These are phyloP conservation scores for Chymomyza amoena DNA, from an alignment of 2,888 invertebrate genomes.

Conservation along the genomic window DNA sequence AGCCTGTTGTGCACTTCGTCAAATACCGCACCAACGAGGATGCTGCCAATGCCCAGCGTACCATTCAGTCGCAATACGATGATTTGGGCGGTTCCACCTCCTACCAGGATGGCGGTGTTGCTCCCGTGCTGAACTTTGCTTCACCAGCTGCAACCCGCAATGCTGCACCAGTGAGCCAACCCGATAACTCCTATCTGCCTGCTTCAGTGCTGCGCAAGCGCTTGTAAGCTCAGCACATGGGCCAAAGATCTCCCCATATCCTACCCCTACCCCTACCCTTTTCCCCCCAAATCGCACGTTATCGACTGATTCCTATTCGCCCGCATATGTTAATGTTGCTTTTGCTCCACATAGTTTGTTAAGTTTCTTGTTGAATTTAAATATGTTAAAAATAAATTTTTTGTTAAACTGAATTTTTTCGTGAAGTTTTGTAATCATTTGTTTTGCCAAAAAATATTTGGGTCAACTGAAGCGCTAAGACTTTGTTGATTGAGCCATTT, in stretches of 20 bases:
- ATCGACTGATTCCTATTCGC: background rate
- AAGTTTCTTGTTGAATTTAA: background rate
- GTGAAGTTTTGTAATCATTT: constrained; percentile 30
- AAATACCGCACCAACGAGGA: constrained; percentile 76
- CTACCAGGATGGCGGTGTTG: constrained; percentile 67
- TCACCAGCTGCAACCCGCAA: constrained; percentile 44
- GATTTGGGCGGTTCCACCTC: constrained; percentile 60
- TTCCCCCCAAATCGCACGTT: background rate
- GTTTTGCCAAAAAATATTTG: background rate
- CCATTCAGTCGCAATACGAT: constrained; percentile 74
- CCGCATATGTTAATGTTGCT: background rate
- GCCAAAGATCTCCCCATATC: background rate
- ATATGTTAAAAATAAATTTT: background rate
- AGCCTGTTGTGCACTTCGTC: constrained; percentile 75
- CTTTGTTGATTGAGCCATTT: constrained; percentile 46
- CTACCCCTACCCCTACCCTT: background rate
- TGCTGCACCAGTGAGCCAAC: constrained; percentile 27
- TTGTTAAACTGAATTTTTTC: background rate
- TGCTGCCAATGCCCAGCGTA: constrained; percentile 71
- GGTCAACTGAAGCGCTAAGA: background rate
- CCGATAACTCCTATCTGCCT: constrained; percentile 61
- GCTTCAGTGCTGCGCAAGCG: constrained; percentile 61
- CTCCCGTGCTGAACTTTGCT: constrained; percentile 71
- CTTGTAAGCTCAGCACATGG: constrained; percentile 31
- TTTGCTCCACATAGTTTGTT: background rate